phyloP scores from a whole-genome alignment of 2,888 invertebrate species.

The Drosophila eohydei region DNA sequence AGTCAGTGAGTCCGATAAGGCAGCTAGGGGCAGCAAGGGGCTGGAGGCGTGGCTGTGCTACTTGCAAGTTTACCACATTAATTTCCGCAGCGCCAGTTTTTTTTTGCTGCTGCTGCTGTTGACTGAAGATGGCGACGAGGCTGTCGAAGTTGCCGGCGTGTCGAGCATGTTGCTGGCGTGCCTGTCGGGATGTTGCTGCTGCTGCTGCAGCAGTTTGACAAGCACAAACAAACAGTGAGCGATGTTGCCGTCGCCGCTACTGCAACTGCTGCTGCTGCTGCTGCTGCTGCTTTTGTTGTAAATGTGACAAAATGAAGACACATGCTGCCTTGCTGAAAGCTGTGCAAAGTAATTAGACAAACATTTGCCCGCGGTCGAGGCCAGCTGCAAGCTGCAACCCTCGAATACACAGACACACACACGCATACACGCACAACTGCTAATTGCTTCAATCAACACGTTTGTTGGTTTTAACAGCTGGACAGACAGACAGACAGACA shows the following conservation, averaged over 20 bases:
- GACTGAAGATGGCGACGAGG: slow-evolving; percentile 50
- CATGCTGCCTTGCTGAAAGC: slow-evolving; percentile 81
- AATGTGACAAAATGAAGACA: slow-evolving; percentile 79
- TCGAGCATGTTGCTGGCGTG: slow-evolving; percentile 56
- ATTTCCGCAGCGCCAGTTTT: slow-evolving; percentile 63
- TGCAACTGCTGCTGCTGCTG: slow-evolving; percentile 16
- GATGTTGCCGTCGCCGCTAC: slow-evolving; percentile 32
- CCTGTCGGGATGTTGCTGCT: slow-evolving; percentile 49
- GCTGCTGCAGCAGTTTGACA: slow-evolving; percentile 61
- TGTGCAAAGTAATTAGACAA: slow-evolving; percentile 83
- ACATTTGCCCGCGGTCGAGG: slow-evolving; percentile 70
- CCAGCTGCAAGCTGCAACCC: slow-evolving; percentile 50
- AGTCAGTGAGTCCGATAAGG: slow-evolving; percentile 22
- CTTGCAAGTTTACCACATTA: slow-evolving; percentile 77
- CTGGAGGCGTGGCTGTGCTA: slow-evolving; percentile 13
- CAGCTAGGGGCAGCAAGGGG: neutral
- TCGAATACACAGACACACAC: slow-evolving; percentile 16
- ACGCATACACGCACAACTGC: slow-evolving; percentile 41
- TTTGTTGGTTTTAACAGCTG: slow-evolving; percentile 52
- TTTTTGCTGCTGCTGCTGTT: slow-evolving; percentile 39
- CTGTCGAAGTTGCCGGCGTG: slow-evolving; percentile 54
- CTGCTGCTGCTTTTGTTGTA: slow-evolving; percentile 25
- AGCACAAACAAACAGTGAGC: slow-evolving; percentile 71
- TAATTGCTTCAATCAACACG: slow-evolving; percentile 83
- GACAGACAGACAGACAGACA: slow-evolving; percentile 7